Conservation (phyloP, 2,888 invertebrate genomes). For the Trissolcus brochymenae region DNA sequence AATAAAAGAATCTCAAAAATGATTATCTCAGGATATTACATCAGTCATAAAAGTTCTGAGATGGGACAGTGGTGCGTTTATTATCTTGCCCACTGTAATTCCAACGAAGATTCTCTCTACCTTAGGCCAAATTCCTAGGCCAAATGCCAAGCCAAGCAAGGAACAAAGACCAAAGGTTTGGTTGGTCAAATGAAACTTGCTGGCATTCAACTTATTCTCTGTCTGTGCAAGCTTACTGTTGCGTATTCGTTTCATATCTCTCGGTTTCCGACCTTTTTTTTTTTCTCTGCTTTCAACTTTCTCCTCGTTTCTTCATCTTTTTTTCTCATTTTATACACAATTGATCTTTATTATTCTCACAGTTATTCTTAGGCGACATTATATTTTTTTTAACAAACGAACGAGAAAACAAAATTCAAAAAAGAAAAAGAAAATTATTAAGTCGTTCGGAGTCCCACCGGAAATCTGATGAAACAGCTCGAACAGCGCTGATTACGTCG, state of each 20-base stretch:
- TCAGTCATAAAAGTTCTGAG: conserved; percentile 20
- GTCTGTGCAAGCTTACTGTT: conserved; percentile 13
- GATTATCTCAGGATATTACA: conserved; percentile 2
- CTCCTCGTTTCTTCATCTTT: conserved; percentile 28
- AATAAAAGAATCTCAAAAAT: too few relatives aligned
- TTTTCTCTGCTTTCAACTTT: conserved; percentile 1
- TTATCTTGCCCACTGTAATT: conserved; percentile 26
- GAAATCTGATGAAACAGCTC: too few relatives aligned
- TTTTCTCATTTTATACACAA: conserved; percentile 31
- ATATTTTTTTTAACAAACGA: too few relatives aligned
- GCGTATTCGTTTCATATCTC: conserved; percentile 16
- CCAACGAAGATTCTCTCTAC: conserved; percentile 10
- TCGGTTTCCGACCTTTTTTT: conserved; percentile 28
- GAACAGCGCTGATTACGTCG: too few relatives aligned
- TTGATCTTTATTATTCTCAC: conserved; percentile 44
- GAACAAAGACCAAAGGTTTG: conserved; percentile 31
- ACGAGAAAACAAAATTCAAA: too few relatives aligned
- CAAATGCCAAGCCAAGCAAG: conserved; percentile 30
- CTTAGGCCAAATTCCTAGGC: conserved; percentile 34
- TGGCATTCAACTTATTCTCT: conserved; percentile 26
- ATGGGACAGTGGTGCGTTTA: conserved; percentile 13
- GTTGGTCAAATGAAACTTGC: conserved; percentile 41
- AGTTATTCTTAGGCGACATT: too few relatives aligned
- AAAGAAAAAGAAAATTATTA: too few relatives aligned
- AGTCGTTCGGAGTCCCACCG: too few relatives aligned